Conservation (phyloP, 2,888 invertebrate genomes). For the Calliphora vomitoria region DNA sequence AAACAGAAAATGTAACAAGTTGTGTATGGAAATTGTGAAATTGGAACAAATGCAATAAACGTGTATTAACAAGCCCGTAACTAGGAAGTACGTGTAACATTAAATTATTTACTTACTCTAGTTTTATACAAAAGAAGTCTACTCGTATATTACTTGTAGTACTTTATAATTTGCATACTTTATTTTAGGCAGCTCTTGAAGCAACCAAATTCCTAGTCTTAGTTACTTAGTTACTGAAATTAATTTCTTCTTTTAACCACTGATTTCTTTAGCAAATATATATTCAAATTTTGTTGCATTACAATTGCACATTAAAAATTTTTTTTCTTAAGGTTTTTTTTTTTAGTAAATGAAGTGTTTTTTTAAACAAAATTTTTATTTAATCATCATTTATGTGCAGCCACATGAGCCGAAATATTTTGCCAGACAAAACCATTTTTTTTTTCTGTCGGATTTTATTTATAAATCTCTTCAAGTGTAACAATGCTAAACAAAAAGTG, state of each 20-base stretch:
- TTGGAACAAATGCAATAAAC: conserved; percentile 25
- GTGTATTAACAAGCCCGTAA: conserved; percentile 19
- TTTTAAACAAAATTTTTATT: conserved; percentile 27
- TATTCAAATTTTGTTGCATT: conserved; percentile 43
- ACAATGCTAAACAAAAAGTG: conserved; percentile 62
- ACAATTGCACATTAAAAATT: conserved; percentile 47
- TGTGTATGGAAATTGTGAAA: conserved; percentile 48
- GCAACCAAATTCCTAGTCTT: background rate
- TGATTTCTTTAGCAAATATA: conserved; percentile 49
- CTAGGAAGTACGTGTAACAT: conserved; percentile 34
- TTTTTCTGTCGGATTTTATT: conserved; percentile 24
- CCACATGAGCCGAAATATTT: conserved; percentile 51
- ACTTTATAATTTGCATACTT: conserved; percentile 41
- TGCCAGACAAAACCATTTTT: conserved; percentile 41
- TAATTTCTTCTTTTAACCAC: conserved; percentile 23
- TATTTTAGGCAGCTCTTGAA: background rate
- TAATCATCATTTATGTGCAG: conserved; percentile 61
- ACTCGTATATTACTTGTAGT: background rate
- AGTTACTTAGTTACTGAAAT: background rate
- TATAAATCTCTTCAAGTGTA: conserved; percentile 66
- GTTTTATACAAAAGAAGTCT: background rate
- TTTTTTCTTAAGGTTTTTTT: background rate
- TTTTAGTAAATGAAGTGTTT: background rate
- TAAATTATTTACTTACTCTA: conserved; percentile 52
- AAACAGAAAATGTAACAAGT: conserved; percentile 19